Conservation (phyloP, 2,797 vertebrate species). For the Potorous gilbertii region DNA sequence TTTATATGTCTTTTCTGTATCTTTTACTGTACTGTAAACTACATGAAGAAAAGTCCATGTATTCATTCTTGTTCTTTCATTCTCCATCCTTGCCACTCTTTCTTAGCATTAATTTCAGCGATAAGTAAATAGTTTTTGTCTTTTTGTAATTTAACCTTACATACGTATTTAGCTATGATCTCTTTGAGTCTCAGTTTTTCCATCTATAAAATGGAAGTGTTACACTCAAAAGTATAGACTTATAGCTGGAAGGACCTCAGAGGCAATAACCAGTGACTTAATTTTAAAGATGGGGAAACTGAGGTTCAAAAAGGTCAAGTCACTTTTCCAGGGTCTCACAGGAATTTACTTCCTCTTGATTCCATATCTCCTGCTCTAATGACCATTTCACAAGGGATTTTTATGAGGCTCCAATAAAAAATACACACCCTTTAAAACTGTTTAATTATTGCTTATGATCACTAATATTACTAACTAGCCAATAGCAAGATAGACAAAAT, state of each 20-base stretch:
- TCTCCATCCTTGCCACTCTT: not conserved
- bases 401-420: too few species aligned
- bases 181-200: not conserved
- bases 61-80: not conserved
- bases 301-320: not conserved
- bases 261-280: too few species aligned
- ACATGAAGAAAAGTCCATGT: too few species aligned
- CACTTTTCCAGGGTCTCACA: not conserved
- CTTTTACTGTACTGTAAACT: not conserved
- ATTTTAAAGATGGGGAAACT: too few species aligned
- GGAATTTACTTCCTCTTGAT: not conserved
- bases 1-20: not conserved
- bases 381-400: too few species aligned
- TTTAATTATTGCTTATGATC: not conserved
- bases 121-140: not conserved
- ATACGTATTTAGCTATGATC: not conserved
- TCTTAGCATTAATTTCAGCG: too few species aligned
- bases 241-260: too few species aligned
- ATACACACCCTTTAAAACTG: not conserved
- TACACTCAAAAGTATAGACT: not conserved
- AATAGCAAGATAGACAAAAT: not conserved
- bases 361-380: too few species aligned
- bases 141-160: not conserved
- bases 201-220: not conserved
- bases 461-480: not conserved